Conservation (phyloP, 2,113 vertebrate species). For the Campylorhamphus procurvoides region DNA sequence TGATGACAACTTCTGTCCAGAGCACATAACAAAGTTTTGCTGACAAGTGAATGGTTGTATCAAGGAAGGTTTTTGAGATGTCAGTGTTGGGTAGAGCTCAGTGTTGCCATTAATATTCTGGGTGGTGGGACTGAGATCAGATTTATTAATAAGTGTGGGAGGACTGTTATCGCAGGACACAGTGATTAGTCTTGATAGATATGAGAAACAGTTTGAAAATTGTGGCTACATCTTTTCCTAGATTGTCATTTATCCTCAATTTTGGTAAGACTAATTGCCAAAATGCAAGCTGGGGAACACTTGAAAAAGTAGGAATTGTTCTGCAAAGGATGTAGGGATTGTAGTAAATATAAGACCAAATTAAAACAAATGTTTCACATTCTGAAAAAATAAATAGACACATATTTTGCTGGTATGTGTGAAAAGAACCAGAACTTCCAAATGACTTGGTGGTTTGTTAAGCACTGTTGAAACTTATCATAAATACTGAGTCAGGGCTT, state of each 20-base stretch:
- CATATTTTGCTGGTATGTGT: accelerated
- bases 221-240: neutral
- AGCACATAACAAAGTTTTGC: neutral
- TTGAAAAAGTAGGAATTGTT: neutral
- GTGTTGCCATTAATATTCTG: neutral
- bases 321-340: neutral
- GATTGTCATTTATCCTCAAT: neutral
- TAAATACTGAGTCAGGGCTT: neutral
- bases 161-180: accelerated
- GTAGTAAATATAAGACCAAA: neutral
- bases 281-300: neutral
- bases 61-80: neutral
- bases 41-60: neutral
- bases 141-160: neutral
- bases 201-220: neutral
- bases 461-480: neutral
- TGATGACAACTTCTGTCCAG: neutral
- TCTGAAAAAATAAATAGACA: neutral
- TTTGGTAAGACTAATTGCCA: neutral
- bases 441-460: neutral
- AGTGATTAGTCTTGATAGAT: neutral
- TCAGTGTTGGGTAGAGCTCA: neutral
- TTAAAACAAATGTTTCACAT: accelerated
- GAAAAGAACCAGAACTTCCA: neutral
- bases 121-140: neutral